Evolutionary conservation across 2,888 invertebrate genomes (phyloP).

Genomic region (Synanthedon vespiformis): DNA sequence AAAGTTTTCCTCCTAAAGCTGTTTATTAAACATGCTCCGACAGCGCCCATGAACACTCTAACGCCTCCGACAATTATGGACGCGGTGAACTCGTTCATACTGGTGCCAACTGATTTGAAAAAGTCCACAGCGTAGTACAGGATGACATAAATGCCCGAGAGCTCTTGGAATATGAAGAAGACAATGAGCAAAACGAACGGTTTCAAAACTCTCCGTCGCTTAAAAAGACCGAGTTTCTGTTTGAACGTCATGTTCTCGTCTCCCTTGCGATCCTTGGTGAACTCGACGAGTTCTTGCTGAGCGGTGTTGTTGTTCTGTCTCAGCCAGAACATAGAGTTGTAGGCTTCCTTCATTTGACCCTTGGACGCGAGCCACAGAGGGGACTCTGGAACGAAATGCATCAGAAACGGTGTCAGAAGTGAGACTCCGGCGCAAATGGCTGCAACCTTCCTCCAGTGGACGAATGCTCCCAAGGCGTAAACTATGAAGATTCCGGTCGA

Average conservation of each 20-base stretch:
- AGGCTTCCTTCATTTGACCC: conserved; percentile 71
- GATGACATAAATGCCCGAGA: conserved; percentile 80
- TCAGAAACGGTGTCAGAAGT: conserved; percentile 65
- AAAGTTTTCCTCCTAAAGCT: conserved; percentile 73
- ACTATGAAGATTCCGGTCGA: conserved; percentile 79
- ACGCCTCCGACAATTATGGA: conserved; percentile 78
- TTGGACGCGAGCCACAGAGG: conserved; percentile 76
- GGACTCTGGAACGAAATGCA: conserved; percentile 77
- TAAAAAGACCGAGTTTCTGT: conserved; percentile 52
- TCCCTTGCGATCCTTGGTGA: conserved; percentile 56
- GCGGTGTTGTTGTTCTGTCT: conserved; percentile 73
- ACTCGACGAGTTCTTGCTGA: conserved; percentile 73
- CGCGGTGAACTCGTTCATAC: conserved; percentile 75
- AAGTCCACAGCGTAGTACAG: conserved; percentile 80
- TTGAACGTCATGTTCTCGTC: conserved; percentile 45
- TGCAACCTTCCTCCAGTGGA: conserved; percentile 76
- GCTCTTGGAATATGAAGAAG: conserved; percentile 78
- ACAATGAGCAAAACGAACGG: conserved; percentile 75
- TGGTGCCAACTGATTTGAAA: conserved; percentile 75
- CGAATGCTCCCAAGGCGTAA: conserved; percentile 75
- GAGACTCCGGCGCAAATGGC: conserved; percentile 73
- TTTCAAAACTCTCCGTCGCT: conserved; percentile 71
- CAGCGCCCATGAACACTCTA: conserved; percentile 74
- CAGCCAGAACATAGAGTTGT: conserved; percentile 74
- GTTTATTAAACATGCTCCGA: conserved; percentile 75